Conservation (phyloP, 1,140 invertebrate genomes). For the Monomorium pharaonis region DNA sequence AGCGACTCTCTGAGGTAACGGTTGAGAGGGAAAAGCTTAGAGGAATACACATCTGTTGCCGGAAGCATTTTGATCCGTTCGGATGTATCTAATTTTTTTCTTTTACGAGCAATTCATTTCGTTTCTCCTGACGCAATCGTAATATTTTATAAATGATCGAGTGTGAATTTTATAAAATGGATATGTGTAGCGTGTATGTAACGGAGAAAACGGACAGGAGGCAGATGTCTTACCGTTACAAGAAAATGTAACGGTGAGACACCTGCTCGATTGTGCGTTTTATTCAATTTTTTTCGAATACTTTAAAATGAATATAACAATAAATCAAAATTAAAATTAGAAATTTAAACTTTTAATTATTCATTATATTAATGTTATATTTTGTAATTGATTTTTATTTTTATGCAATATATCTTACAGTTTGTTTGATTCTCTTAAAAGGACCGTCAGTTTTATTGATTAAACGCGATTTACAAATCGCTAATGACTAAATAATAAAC, state of each 20-base stretch:
- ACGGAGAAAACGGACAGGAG: constrained; percentile 31
- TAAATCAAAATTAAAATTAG: background rate
- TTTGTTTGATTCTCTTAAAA: background rate
- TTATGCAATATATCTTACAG: background rate
- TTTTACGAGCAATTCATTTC: background rate
- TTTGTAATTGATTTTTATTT: background rate
- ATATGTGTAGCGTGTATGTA: background rate
- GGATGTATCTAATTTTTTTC: background rate
- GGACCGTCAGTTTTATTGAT: no score
- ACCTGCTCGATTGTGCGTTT: constrained; percentile 18
- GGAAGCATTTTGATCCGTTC: background rate
- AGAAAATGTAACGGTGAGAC: constrained; percentile 49
- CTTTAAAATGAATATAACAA: background rate
- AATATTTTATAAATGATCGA: constrained; percentile 27
- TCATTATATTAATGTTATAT: background rate
- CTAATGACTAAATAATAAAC: no score
- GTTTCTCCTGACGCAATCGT: background rate
- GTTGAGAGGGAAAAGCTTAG: constrained; percentile 11
- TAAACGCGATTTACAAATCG: no score
- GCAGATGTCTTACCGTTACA: constrained; percentile 53
- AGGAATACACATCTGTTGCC: background rate
- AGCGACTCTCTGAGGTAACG: constrained; percentile 21
- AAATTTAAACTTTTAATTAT: background rate
- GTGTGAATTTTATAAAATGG: constrained; percentile 2
- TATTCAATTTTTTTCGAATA: background rate